Evolutionary conservation across 2,888 invertebrate genomes (phyloP), one percentile per base, ranked within the genome.

Genomic region (Dioctria linearis): DNA sequence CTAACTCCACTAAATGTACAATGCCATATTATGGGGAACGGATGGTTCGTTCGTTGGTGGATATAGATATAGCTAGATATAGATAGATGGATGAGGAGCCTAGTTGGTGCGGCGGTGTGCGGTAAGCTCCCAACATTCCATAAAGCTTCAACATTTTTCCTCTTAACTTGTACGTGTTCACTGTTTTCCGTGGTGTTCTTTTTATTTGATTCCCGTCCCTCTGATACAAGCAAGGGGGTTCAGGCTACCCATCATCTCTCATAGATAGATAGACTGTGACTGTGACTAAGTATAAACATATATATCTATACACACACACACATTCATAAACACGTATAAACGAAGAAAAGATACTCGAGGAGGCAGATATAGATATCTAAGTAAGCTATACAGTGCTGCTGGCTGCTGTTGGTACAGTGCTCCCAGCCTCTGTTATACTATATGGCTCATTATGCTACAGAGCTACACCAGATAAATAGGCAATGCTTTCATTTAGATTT

Each of bases 141-240:
- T 76, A 76, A 76, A 76, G 63, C 76, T 76, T 46, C 63, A 75
- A 63, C 76, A 63, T 76, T 76, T 63, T 76, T 76, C 63, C 76
- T 76, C 59, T 73, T 73, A 73, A 73, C 73, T 73, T 73, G 59
- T 59, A 73, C 59, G 59, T 73, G 42, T 25, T 51, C 73, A 40
- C 59, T 73, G 73, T 73, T 43, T 59, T 57, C 43, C 25, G 69
- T 69, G 51, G 9, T 51, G 51, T 73, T 73, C 73, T 57, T 73
- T 59, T 73, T 73, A 73, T 73, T 59, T 42, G 57, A 39, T 40
- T 73, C 73, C 69, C 73, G 73, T 73, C 73, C 51, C 51, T 57
- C 57, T 40, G 73, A 11, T n/a, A 1, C 54, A n/a, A n/a, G 11
- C 54, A 54, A 54, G 54, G 54, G 25, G 25, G 25, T 25, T 25